Evolutionary conservation across 2,888 invertebrate genomes (phyloP), one percentile per base, ranked within the genome.

Genomic region (Microdon myrmicae): DNA sequence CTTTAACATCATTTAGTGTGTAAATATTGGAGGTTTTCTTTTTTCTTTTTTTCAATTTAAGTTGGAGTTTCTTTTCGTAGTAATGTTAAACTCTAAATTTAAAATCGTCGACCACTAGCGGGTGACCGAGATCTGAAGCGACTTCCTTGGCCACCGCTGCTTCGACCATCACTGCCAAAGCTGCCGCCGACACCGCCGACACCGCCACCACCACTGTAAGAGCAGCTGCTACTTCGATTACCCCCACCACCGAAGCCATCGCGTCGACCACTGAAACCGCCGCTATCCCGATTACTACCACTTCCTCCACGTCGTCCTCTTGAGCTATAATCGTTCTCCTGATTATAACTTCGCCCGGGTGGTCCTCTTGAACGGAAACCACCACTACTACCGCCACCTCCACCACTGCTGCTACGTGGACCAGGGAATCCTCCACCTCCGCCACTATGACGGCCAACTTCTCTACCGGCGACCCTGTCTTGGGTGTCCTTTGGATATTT

Each of bases 401-500:
- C 77, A 66, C 77, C 77, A 28, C 81, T 76, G 61, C 80, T 74
- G 67, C 80, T 78, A 68, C 75, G 73, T 59, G 81, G 78, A 39
- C 82, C 80, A 54, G 80, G 84, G 41, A 84, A 79, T 37, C 83
- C 81, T 48, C 59, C 45, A 7, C 71, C 87, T 85, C 72, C 77
- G 37, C 82, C 79, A 35, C 74, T 49, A 73, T 73, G 59, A 73
- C 78, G 55, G 75, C 84, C 81, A 37, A 82, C 81, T 47, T 82
- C 78, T 67, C 79, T 78, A 14, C 82, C 84, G 81, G 68, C 87
- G 84, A 61, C 87, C 84, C 49, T 87, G 87, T 34, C 90, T 85
- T 67, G 90, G 87, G 68, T 90, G 85, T 71, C 90, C 90, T 70
- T 92, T 86, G 53, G 92, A 92, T 72, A 94, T 88, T 82, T 94